Evolutionary conservation across 2,113 vertebrate species (phyloP).

Genomic region (Hepsetus odoe): DNA sequence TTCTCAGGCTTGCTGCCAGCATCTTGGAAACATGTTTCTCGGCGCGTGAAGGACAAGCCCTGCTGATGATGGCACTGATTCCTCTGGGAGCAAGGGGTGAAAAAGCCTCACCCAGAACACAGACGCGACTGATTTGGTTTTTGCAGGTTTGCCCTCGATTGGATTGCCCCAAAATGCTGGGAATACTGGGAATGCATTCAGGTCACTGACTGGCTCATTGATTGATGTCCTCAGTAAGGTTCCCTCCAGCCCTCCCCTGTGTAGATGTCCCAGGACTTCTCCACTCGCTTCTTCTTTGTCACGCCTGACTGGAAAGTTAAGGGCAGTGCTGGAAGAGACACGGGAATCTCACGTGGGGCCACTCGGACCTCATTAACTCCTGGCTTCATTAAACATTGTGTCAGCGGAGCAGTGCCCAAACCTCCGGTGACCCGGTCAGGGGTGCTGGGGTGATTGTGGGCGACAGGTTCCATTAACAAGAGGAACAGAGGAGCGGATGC

Average conservation of each 20-base stretch:
- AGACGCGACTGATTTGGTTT: slow-evolving; percentile 25
- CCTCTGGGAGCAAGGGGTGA: slow-evolving; percentile 2
- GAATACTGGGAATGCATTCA: not conserved
- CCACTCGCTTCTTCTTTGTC: not conserved
- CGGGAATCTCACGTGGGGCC: slow-evolving; percentile 30
- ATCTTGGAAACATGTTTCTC: not conserved
- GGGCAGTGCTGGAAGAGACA: slow-evolving; percentile 39
- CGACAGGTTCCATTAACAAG: slow-evolving; percentile 33
- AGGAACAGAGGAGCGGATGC: slow-evolving; percentile 39
- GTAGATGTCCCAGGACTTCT: not conserved
- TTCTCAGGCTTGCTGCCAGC: slow-evolving; percentile 25
- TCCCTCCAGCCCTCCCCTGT: slow-evolving; percentile 6
- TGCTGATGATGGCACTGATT: not conserved
- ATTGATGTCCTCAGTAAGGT: not conserved
- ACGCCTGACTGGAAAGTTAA: not conserved
- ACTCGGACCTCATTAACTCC: slow-evolving; percentile 69
- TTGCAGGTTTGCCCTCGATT: too few relatives aligned
- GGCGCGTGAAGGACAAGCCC: slow-evolving; percentile 22
- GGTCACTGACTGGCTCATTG: slow-evolving; percentile 9
- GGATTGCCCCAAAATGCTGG: not conserved
- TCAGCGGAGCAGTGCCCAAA: slow-evolving; percentile 55
- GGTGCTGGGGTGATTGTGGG: too few relatives aligned
- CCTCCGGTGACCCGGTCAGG: slow-evolving; percentile 28
- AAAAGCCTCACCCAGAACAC: slow-evolving; percentile 4
- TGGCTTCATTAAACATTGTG: slow-evolving; percentile 70